Evolutionary conservation across 2,888 invertebrate species (phyloP), one percentile per base, ranked within the genome.

Genomic region (Psylliodes chrysocephalus): DNA sequence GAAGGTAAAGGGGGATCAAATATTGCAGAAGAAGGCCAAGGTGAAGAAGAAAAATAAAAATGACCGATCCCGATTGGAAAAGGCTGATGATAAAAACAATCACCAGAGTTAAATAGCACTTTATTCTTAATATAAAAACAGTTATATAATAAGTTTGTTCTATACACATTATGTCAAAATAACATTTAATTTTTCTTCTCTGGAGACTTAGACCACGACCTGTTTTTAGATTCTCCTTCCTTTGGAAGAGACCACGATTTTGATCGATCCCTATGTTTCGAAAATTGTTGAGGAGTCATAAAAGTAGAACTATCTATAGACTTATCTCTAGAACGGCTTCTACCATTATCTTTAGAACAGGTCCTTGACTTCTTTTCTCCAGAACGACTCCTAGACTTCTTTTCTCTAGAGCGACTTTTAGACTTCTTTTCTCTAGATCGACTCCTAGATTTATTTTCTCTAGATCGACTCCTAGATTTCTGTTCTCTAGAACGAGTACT

Each of bases 231-330:
- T 40, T 73, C 71, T 61, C 83, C 70, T 7, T 86, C 85, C 67
- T 83, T 86, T 0, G 87, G 87, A 49, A 87, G 76, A 0, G 89
- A 89, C 88, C 89, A 89, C 12, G 89, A 88, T 51, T 64, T 67
- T 0, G 88, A 87, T 0, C 86, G 78, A 1, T 80, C 81, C 35
- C 80, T 75, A 63, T 65, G 59, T 49, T 75, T 75, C 17, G 74
- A 70, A 54, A 78, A 67, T 61, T 77, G 77, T 77, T 73, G 75
- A 12, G 80, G 81, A 6, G 81, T 79, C 65, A 81, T 75, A 69
- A 81, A 81, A 49, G 77, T 78, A 1, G 79, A 77, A 73, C 80
- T 80, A 72, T 80, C 80, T 8, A 78, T 76, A 33, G 79, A 82
- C 51, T 71, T 71, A 59, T 69, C 74, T 49, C 63, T 64, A 1